These are phyloP conservation scores for Cyprinodon diabolis DNA, from an alignment of 2,797 vertebrate species.

Conservation along the genomic window DNA sequence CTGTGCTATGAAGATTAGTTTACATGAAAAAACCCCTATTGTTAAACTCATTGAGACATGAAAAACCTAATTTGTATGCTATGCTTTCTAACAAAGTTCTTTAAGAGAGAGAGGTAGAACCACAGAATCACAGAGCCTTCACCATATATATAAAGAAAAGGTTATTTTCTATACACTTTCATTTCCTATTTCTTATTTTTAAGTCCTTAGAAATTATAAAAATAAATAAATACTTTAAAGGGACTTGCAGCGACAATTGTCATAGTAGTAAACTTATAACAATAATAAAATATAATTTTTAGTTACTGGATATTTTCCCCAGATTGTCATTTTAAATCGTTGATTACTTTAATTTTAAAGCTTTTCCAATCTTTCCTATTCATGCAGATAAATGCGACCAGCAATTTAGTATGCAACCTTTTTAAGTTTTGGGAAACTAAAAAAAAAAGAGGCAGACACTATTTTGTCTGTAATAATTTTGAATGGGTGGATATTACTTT, in stretches of 20 bases:
- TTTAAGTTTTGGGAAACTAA: neutral
- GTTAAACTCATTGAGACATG: no score
- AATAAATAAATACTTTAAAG: no score
- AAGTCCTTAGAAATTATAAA: neutral
- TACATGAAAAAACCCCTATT: neutral
- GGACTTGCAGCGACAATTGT: no score
- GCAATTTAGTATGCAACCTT: neutral
- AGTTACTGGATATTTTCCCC: no score
- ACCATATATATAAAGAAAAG: neutral
- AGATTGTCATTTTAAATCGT: no score
- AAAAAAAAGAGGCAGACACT: neutral
- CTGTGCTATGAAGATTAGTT: neutral
- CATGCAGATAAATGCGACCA: neutral
- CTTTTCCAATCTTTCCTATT: neutral
- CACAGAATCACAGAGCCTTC: neutral
- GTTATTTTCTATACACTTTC: neutral
- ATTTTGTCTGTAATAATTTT: neutral
- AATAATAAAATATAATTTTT: no score
- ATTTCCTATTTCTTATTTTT: no score
- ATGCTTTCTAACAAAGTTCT: no score
- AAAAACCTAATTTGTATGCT: no score
- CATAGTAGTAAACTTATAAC: no score
- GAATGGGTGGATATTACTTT: neutral
- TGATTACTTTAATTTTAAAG: no score
- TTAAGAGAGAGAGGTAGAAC: no score